Percentiles rank a stretch among this genome's conserved stretches.
phyloP scores from a whole-genome alignment of 2,888 invertebrate species.

The Eumacrocentrus americanus region DNA sequence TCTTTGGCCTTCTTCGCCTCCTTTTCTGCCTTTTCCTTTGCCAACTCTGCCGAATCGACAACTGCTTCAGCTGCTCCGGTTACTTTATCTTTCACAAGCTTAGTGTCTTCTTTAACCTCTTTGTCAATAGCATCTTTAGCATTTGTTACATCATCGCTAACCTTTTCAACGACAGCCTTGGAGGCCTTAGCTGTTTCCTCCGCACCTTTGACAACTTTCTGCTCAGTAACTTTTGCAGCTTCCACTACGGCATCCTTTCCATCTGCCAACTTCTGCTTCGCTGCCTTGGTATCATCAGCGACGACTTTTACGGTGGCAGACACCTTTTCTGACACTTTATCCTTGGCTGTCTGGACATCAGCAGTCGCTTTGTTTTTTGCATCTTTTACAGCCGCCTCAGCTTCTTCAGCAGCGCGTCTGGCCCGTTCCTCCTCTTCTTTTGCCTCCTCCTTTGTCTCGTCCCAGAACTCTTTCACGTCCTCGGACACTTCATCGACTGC shows the following conservation, averaged over 20 bases:
- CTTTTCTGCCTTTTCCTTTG: conserved; percentile 35
- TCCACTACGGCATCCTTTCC: conserved; percentile 22
- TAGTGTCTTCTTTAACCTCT: conserved; percentile 25
- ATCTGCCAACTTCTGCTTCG: conserved; percentile 16
- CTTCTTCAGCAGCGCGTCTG: conserved; percentile 38
- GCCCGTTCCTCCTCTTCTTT: conserved; percentile 31
- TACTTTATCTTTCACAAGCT: conserved; percentile 36
- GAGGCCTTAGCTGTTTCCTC: conserved; percentile 26
- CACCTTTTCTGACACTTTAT: conserved; percentile 27
- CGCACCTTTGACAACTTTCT: conserved; percentile 19
- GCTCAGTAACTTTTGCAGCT: conserved; percentile 23
- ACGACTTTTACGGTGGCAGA: conserved; percentile 31
- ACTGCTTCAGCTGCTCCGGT: conserved; percentile 14
- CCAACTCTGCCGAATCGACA: conserved; percentile 28
- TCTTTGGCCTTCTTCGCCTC: conserved; percentile 40
- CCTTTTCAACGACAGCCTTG: conserved; percentile 21
- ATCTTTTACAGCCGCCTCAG: conserved; percentile 17
- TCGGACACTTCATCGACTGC: conserved; percentile 32
- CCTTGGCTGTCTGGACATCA: conserved; percentile 19
- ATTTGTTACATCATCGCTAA: conserved; percentile 32
- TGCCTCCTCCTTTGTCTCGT: conserved; percentile 36
- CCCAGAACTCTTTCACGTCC: conserved; percentile 45
- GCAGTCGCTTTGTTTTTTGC: conserved; percentile 26
- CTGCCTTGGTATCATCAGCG: background rate
- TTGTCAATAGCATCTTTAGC: conserved; percentile 35